Conservation (phyloP, 2,113 vertebrate genomes). For the Nothobranchius kuhntae region DNA sequence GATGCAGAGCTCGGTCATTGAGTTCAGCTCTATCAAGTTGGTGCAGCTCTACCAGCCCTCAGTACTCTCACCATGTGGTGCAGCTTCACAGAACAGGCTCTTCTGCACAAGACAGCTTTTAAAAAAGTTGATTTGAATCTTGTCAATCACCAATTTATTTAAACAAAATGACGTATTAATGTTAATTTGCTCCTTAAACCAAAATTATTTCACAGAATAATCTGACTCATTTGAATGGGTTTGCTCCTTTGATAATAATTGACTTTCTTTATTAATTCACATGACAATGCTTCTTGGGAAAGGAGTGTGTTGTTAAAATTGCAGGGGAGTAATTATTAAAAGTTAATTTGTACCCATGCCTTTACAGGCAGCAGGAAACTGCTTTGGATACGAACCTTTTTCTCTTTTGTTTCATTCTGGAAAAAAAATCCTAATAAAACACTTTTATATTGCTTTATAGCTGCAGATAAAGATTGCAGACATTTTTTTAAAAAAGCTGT, state of each 20-base stretch:
- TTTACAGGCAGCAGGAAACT: not conserved
- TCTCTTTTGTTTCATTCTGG: too few relatives aligned
- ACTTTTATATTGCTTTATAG: too few relatives aligned
- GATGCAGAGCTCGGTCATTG: conserved; percentile 22
- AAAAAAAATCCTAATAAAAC: not conserved
- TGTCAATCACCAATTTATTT: too few relatives aligned
- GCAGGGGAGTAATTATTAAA: conserved; percentile 13
- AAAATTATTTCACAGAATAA: not conserved
- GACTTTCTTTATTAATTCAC: conserved; percentile 12
- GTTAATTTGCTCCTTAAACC: not conserved
- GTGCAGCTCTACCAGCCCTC: conserved; percentile 27
- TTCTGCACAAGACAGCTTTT: not conserved
- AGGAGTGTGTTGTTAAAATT: conserved; percentile 16
- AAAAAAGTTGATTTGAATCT: too few relatives aligned
- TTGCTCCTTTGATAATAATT: not conserved
- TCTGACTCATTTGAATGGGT: not conserved
- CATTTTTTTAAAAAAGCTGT: not conserved
- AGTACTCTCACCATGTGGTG: conserved; percentile 18
- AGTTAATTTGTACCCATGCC: conserved; percentile 22
- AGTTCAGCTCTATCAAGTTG: conserved; percentile 35
- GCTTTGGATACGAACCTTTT: not conserved
- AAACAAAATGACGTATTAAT: not conserved
- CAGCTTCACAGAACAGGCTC: not conserved
- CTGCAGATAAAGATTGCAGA: too few relatives aligned
- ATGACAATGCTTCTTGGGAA: conserved; percentile 2